A percentile compares a stretch with the other conserved stretches of the same genome.
phyloP scores from a whole-genome alignment of 2,797 vertebrate genomes.

The Dendrocincla fuliginosa region DNA sequence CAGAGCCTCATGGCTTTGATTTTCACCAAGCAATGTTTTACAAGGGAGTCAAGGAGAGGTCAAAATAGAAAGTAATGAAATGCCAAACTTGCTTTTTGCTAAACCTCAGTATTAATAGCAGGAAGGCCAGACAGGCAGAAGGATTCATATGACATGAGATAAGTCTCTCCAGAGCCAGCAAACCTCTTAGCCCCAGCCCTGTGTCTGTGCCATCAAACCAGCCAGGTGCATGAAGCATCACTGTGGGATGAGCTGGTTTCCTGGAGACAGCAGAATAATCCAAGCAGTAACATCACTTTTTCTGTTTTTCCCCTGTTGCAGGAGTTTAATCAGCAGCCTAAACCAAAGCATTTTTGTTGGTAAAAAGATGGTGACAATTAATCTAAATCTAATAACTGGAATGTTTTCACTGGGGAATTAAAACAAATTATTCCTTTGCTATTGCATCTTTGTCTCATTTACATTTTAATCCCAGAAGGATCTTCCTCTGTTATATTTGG shows the following conservation, averaged over 20 bases:
- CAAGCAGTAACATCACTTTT: background rate
- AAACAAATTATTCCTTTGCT: conserved; percentile 62
- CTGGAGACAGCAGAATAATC: background rate
- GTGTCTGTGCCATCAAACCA: background rate
- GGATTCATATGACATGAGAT: background rate
- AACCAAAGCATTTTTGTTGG: conserved; percentile 8
- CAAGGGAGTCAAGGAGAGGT: background rate
- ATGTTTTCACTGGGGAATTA: conserved; percentile 30
- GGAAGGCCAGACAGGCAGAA: background rate
- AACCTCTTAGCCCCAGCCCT: background rate
- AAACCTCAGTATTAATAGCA: background rate
- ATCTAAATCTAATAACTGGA: conserved; percentile 51
- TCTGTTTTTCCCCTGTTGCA: background rate
- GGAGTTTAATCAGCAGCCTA: conserved; percentile 24
- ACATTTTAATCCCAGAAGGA: conserved; percentile 53
- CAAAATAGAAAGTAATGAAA: background rate
- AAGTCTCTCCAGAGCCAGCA: background rate
- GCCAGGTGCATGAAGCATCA: background rate
- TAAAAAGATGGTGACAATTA: conserved; percentile 24
- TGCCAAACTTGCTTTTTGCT: background rate
- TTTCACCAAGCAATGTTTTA: background rate
- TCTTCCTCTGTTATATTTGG: conserved; percentile 6
- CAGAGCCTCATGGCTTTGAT: background rate
- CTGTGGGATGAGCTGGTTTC: background rate
- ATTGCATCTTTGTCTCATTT: conserved; percentile 44